phyloP scores from a whole-genome alignment of 2,888 invertebrate genomes.

The Arrhopalites spinosus region DNA sequence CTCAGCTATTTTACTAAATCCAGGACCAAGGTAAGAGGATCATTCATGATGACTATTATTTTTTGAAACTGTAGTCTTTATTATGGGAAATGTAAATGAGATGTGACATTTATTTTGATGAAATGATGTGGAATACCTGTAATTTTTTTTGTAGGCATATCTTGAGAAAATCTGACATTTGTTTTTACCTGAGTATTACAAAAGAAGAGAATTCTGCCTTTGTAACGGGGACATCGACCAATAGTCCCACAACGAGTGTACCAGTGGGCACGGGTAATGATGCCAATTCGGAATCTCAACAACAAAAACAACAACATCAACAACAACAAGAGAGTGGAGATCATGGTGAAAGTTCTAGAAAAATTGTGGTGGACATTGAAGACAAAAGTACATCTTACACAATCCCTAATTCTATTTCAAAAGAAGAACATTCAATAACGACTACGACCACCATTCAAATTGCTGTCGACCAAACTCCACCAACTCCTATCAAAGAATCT shows the following conservation, averaged over 20 bases:
- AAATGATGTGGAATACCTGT: too few species aligned
- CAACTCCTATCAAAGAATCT: constrained; percentile 5
- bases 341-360: constrained; percentile 1
- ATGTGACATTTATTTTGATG: too few species aligned
- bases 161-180: constrained; percentile 94
- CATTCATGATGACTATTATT: too few species aligned
- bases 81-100: too few species aligned
- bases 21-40: too few species aligned
- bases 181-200: constrained; percentile 97
- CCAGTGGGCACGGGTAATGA: constrained; percentile 13
- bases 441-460: constrained; percentile 48
- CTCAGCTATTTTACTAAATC: too few species aligned
- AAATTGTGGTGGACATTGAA: constrained; percentile 27
- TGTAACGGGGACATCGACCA: constrained; percentile 36
- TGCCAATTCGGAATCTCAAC: neutral
- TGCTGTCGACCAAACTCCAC: constrained; percentile 48
- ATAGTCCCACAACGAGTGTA: constrained; percentile 25
- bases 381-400: neutral
- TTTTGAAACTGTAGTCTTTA: too few species aligned
- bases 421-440: neutral
- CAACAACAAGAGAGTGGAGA: neutral
- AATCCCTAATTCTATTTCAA: constrained; percentile 1
- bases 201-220: constrained; percentile 93
- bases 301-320: constrained; percentile 7
- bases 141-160: constrained; percentile 69